These are phyloP conservation scores for Galeopsomyia nigrocyanea DNA, from an alignment of 2,888 invertebrate species.

Conservation along the genomic window DNA sequence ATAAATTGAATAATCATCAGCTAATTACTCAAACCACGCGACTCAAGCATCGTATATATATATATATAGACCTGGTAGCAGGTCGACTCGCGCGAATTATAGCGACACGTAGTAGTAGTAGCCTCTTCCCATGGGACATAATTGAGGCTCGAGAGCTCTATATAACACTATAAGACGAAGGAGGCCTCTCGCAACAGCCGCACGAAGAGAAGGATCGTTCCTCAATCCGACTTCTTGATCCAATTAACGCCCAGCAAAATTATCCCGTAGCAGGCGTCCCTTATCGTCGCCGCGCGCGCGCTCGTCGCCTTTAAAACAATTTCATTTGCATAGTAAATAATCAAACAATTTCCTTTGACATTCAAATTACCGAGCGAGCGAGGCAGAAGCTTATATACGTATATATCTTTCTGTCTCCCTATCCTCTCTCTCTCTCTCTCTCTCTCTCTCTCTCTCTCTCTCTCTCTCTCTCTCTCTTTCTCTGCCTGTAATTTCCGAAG, in stretches of 20 bases:
- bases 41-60: no score
- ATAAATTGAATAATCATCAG: no score
- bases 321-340: constrained; percentile 68
- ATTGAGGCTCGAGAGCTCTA: constrained; percentile 61
- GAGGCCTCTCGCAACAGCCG: constrained; percentile 7
- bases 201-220: constrained; percentile 53
- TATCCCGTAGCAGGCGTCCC: constrained; percentile 59
- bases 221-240: constrained; percentile 67
- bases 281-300: constrained; percentile 38
- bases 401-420: constrained; percentile 1
- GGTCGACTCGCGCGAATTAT: constrained; percentile 52
- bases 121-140: constrained; percentile 58
- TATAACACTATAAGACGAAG: constrained; percentile 41
- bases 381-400: constrained; percentile 5
- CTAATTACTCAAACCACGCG: no score
- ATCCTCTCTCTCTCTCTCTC: constrained; percentile 30
- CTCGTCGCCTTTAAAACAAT: constrained; percentile 61
- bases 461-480: constrained; percentile 25
- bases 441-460: not conserved
- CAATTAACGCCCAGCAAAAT: constrained; percentile 66
- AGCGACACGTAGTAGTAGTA: constrained; percentile 56
- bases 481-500: constrained; percentile 59
- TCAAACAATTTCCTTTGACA: constrained; percentile 68
- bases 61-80: no score
- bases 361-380: constrained; percentile 61